Conservation (phyloP, 2,888 invertebrate genomes). For the Cerastoderma edule region DNA sequence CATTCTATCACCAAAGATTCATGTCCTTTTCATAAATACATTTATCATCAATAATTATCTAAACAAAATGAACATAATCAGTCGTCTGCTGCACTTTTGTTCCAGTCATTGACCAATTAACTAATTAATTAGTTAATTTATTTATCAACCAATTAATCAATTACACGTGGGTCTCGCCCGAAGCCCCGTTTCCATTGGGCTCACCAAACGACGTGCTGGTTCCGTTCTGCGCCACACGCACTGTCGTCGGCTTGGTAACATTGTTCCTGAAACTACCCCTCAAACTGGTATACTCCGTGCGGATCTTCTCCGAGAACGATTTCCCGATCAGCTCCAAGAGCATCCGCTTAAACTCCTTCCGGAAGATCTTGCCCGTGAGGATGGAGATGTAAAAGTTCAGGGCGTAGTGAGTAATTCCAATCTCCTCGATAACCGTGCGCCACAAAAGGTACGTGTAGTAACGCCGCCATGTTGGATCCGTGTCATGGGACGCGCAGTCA, state of each 20-base stretch:
- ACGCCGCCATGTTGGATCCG: constrained; percentile 72
- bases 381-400: constrained; percentile 83
- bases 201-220: constrained; percentile 2
- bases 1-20: too few relatives aligned
- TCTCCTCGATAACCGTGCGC: constrained; percentile 75
- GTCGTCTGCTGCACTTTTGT: too few relatives aligned
- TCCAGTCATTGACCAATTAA: too few relatives aligned
- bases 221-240: constrained; percentile 63
- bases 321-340: constrained; percentile 57
- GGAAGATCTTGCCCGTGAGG: constrained; percentile 81
- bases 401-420: constrained; percentile 82
- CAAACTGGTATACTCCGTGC: constrained; percentile 71
- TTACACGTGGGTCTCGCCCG: constrained; percentile 30
- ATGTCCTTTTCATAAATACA: too few relatives aligned
- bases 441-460: constrained; percentile 73
- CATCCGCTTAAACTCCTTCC: constrained; percentile 77
- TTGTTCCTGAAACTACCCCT: constrained; percentile 61
- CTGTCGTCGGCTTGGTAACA: constrained; percentile 55
- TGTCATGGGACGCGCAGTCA: constrained; percentile 40
- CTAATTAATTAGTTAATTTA: too few relatives aligned
- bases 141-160: too few relatives aligned
- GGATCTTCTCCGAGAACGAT: constrained; percentile 60
- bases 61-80: too few relatives aligned
- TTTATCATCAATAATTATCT: too few relatives aligned
- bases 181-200: constrained; percentile 20